These are phyloP conservation scores for Venustoraphidia nigricollis DNA, from an alignment of 2,888 invertebrate genomes.

Conservation along the genomic window DNA sequence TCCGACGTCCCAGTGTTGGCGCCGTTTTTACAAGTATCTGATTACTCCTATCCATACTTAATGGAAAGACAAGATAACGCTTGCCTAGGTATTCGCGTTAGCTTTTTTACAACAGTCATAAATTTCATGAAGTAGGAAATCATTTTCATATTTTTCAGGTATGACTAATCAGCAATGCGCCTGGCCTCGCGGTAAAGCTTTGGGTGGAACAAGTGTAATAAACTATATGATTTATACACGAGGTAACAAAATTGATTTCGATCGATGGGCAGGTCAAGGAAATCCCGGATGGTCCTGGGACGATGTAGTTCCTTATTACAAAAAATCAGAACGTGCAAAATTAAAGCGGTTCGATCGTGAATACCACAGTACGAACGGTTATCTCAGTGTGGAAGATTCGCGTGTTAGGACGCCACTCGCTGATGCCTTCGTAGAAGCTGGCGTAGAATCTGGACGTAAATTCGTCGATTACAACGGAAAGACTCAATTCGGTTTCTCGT, in stretches of 20 bases:
- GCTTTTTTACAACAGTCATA: not conserved
- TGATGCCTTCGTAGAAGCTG: slow-evolving; percentile 23
- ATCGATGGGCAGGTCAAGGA: slow-evolving; percentile 48
- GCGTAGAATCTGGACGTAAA: slow-evolving; percentile 26
- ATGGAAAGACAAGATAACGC: slow-evolving; percentile 37
- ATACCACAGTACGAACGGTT: slow-evolving; percentile 45
- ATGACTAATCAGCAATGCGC: slow-evolving; percentile 19
- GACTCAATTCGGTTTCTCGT: slow-evolving; percentile 23
- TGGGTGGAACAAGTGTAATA: slow-evolving; percentile 43
- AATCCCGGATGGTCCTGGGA: slow-evolving; percentile 53
- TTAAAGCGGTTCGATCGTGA: slow-evolving; percentile 22
- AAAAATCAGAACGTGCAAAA: slow-evolving; percentile 41
- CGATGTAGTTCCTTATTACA: slow-evolving; percentile 30
- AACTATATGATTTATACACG: slow-evolving; percentile 60
- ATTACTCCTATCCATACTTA: slow-evolving; percentile 43
- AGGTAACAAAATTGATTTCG: slow-evolving; percentile 51
- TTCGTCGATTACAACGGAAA: slow-evolving; percentile 27
- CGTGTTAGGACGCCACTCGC: slow-evolving; percentile 31
- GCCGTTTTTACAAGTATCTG: slow-evolving; percentile 35
- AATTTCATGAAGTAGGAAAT: not conserved
- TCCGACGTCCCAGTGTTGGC: slow-evolving; percentile 36
- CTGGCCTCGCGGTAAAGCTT: slow-evolving; percentile 40
- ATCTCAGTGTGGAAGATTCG: slow-evolving; percentile 39
- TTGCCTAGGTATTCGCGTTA: slow-evolving; percentile 26
- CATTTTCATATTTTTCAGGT: not conserved